Conservation (phyloP, 2,797 vertebrate species). For the Rhinatrema bivittatum region DNA sequence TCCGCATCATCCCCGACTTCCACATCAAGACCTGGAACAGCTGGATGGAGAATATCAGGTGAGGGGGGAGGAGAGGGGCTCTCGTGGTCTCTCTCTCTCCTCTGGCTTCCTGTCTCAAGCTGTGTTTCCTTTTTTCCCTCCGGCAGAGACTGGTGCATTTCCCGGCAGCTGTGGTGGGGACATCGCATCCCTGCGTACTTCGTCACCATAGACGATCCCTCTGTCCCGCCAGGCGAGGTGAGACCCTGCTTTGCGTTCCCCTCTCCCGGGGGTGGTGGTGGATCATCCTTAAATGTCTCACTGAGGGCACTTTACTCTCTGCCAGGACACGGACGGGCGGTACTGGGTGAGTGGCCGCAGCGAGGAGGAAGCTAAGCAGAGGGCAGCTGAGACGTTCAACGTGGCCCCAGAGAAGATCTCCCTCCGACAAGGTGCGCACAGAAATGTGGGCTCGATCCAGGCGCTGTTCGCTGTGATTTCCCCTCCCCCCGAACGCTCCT, state of each 20-base stretch:
- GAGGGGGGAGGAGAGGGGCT: too few relatives aligned
- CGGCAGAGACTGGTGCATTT: slow-evolving; percentile 86
- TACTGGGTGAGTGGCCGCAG: slow-evolving; percentile 84
- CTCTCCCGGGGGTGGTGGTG: too few relatives aligned
- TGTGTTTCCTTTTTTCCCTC: background rate
- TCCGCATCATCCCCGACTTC: slow-evolving; percentile 77
- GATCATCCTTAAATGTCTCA: too few relatives aligned
- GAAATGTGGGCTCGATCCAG: fast-evolving
- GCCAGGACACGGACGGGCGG: slow-evolving; percentile 76
- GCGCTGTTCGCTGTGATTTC: too few relatives aligned
- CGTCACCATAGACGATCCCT: slow-evolving; percentile 62
- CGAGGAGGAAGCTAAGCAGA: slow-evolving; percentile 66
- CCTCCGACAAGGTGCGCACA: slow-evolving; percentile 70
- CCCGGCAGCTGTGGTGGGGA: slow-evolving; percentile 92
- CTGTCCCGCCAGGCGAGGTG: slow-evolving; percentile 70
- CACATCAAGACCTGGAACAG: slow-evolving; percentile 81
- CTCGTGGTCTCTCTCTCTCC: fast-evolving
- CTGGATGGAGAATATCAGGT: slow-evolving; percentile 92
- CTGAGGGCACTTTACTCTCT: too few relatives aligned
- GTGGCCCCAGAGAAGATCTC: slow-evolving; percentile 68
- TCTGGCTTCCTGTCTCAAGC: background rate
- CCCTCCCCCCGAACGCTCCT: too few relatives aligned
- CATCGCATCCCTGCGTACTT: slow-evolving; percentile 89
- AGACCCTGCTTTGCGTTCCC: background rate
- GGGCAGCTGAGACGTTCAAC: slow-evolving; percentile 71